Evolutionary conservation across 2,888 invertebrate species (phyloP), one percentile per base, ranked within the genome.

Genomic region (Galeopsomyia nigrocyanea): DNA sequence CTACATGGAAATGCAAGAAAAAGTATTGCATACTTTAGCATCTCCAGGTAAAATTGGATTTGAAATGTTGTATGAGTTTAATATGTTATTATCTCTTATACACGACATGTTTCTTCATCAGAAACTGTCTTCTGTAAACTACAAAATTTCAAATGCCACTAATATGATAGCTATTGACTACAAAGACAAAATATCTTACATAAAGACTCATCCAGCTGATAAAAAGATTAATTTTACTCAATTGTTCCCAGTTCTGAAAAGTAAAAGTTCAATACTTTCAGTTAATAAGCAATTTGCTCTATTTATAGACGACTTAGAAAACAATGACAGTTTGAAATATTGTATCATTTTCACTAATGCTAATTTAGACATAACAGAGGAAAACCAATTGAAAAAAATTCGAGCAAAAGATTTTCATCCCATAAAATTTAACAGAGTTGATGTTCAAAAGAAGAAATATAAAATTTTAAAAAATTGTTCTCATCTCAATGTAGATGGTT

Each of bases 1-100:
- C 78, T 80, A 79, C 75, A 76, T 76, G 73, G 55, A 71, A 74
- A 73, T 80, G 64, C 77, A 77, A 64, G 71, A 78, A 76, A 75
- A 67, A 75, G 50, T 78, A 61, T 76, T 79, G 58, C 7, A 56
- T 73, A 74, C 74, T 75, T 75, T 79, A 70, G 69, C 73, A 76
- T 70, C 65, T 73, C 22, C 58, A 22, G 10, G 47, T 46, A 60
- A 53, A 53, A 10, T 46, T 46, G 31, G 26, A 17, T 56, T 71
- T 75, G 68, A 70, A 26, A 7, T 68, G n/a, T 26, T 55, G 9
- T 55, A 55, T 56, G 58, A 70, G 39, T 64, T 70, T 46, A 21
- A 21, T 51, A 19, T 70, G n/a, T 47, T 70, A 19, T 14, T 57
- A 16, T 50, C 51, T 39, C 17, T 57, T 19, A 16, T 64, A n/a